Conservation (phyloP, 2,888 invertebrate species). For the Himalopsyche tibetana region DNA sequence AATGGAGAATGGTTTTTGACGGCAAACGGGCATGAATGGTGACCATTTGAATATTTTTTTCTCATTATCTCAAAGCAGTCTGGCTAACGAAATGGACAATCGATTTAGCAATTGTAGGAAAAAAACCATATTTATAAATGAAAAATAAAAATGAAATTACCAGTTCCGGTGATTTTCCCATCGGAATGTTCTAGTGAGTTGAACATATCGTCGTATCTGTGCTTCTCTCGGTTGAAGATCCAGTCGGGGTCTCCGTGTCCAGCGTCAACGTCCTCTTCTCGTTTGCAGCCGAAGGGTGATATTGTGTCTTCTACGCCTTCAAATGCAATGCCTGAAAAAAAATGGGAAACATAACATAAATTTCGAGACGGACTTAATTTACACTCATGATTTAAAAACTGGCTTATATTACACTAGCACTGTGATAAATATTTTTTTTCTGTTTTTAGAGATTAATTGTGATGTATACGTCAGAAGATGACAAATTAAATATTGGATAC, state of each 20-base stretch:
- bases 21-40: too few relatives aligned
- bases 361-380: too few relatives aligned
- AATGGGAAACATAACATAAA: not conserved
- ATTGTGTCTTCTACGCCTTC: conserved; percentile 91
- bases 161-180: conserved; percentile 95
- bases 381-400: too few relatives aligned
- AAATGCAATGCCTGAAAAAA: conserved; percentile 92
- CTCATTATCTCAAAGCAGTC: too few relatives aligned
- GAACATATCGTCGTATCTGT: conserved; percentile 91
- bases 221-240: conserved; percentile 95
- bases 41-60: too few relatives aligned
- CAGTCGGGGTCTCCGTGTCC: conserved; percentile 97
- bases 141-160: conserved; percentile 74
- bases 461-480: too few relatives aligned
- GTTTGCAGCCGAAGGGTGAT: conserved; percentile 95
- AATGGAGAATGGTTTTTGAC: too few relatives aligned
- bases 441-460: too few relatives aligned
- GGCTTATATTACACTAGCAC: not conserved
- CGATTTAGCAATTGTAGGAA: too few relatives aligned
- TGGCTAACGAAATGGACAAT: too few relatives aligned
- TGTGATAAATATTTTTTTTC: too few relatives aligned
- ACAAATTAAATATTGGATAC: not conserved
- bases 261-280: conserved; percentile 97
- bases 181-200: conserved; percentile 88
- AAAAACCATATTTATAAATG: too few relatives aligned